phyloP scores from a whole-genome alignment of 2,888 invertebrate genomes.

The Drosophila seclusa region DNA sequence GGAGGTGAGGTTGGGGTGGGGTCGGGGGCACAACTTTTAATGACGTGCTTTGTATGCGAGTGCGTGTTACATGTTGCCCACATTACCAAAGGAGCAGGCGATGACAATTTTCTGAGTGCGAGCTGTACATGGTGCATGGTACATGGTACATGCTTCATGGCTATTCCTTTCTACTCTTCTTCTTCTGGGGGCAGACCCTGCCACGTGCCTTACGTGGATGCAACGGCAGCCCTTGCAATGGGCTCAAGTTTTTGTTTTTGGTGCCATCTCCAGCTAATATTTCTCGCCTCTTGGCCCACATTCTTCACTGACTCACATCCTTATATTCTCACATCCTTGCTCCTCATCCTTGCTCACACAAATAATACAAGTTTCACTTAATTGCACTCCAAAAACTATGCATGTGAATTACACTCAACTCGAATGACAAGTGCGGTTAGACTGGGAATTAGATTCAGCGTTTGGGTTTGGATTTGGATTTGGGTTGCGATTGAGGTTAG shows the following conservation, averaged over 20 bases:
- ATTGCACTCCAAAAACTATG: constrained; percentile 75
- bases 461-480: neutral
- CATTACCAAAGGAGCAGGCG: constrained; percentile 65
- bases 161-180: neutral
- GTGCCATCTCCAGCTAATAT: constrained; percentile 62
- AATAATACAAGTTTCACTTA: constrained; percentile 77
- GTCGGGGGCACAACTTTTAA: constrained; percentile 61
- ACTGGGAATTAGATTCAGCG: constrained; percentile 4
- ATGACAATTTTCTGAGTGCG: constrained; percentile 51
- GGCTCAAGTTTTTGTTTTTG: constrained; percentile 64
- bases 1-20: neutral
- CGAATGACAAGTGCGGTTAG: constrained; percentile 54
- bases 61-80: constrained; percentile 69
- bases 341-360: constrained; percentile 23
- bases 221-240: constrained; percentile 30
- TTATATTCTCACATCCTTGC: constrained; percentile 11
- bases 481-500: constrained; percentile 2
- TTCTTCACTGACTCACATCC: constrained; percentile 25
- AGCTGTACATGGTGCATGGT: constrained; percentile 13
- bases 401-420: constrained; percentile 74
- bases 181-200: neutral
- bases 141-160: constrained; percentile 16
- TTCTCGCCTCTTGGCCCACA: constrained; percentile 54
- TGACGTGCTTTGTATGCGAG: constrained; percentile 76
- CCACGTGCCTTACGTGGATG: constrained; percentile 21